A percentile compares a stretch with the other conserved stretches of the same genome.
Evolutionary conservation across 2,113 vertebrate species (phyloP).

Genomic region (Perca fluviatilis): DNA sequence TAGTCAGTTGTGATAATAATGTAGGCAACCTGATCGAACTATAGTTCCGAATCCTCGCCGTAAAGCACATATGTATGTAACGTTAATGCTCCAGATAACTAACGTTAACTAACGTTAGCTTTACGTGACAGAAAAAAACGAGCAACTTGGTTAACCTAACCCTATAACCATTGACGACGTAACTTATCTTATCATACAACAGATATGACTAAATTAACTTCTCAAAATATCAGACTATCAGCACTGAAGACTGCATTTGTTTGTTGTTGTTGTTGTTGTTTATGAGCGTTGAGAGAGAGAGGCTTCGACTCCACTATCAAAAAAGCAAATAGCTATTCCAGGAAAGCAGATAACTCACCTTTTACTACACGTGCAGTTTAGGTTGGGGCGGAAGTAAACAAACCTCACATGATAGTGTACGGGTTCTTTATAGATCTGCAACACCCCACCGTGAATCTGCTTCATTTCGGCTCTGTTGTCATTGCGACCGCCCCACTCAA

Average conservation of each 20-base stretch:
- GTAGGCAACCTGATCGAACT: neutral
- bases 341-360: constrained; percentile 51
- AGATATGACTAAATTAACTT: neutral
- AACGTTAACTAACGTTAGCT: no score
- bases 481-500: accelerated
- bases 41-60: no score
- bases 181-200: neutral
- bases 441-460: constrained; percentile 22
- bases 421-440: neutral
- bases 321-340: neutral
- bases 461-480: constrained; percentile 71
- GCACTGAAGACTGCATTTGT: neutral
- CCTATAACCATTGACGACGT: no score
- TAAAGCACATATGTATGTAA: no score
- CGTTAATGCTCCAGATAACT: neutral
- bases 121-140: no score
- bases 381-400: constrained; percentile 81
- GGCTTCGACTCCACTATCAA: neutral
- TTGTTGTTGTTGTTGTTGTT: no score
- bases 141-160: neutral
- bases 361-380: constrained; percentile 56
- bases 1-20: no score
- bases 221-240: neutral
- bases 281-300: no score
- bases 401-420: constrained; percentile 79